Base-by-base conservation (phyloP, 2,113 vertebrate genomes). In the Tragelaphus imberbis region DNA sequence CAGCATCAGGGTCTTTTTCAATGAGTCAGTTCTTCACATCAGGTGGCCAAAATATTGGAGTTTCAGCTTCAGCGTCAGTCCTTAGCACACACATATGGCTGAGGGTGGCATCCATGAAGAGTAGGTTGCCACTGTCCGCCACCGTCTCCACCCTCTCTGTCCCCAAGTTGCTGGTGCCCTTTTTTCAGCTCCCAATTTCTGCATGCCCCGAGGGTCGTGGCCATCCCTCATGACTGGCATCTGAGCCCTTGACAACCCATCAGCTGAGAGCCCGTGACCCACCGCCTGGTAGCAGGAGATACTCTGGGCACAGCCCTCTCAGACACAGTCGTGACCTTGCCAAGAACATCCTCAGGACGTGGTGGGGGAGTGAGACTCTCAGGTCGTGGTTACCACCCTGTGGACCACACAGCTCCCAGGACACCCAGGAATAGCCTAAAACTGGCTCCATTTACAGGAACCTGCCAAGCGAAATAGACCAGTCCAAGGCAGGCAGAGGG, bases 201-300 rank as follows among this genome's bases (percentile, higher is more conserved):
- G 36, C n/a, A 47, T 59, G 19, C 47, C 44, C 58, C 0, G 0
- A 88, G 81, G 91, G 82, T 47, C 89, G 88, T 2, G 7, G 82
- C 61, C 77, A 8, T 58, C 33, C 65, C 94, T 95, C 40, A 8
- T 90, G 94, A 90, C 85, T 33, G 21, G 59, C 55, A 28, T 55
- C 85, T 96, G 92, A 84, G 40, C 23, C 68, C 87, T 13, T 79
- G 51, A 19, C 0, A 12, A n/a, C 58, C 86, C 40, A 1, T 95
- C 93, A 91, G 94, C 95, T 84, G 97, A 91, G 56, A 86, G 79
- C 95, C 82, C 0, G 0, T 79, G 93, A 93, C 82, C 88, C 30
- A 19, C 33, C 17, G 91, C 49, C 90, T 75, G 84, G 90, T 11
- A 15, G n/a, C 55, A 84, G 93, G 93, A 75, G 65, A 47, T 5